phyloP scores from a whole-genome alignment of 2,113 vertebrate species.

The Jaculus jaculus region DNA sequence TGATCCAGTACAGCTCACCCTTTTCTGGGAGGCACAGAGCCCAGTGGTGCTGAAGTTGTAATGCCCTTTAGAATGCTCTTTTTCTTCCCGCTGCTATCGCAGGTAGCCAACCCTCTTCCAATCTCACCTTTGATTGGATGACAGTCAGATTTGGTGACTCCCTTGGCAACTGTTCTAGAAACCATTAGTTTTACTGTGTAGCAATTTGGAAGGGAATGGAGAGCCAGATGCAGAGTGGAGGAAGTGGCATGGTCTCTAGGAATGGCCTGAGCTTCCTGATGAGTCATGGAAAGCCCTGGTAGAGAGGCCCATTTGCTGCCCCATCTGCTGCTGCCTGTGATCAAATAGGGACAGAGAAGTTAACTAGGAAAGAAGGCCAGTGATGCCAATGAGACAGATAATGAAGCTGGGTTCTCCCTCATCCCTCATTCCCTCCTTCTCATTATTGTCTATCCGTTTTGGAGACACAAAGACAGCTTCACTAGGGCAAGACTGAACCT shows the following conservation, averaged over 20 bases:
- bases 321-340: slow-evolving; percentile 58
- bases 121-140: slow-evolving; percentile 65
- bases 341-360: slow-evolving; percentile 65
- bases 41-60: background rate
- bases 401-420: background rate
- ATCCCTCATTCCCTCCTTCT: background rate
- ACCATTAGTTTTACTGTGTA: slow-evolving; percentile 80
- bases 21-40: background rate
- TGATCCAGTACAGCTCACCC: background rate
- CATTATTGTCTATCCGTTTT: background rate
- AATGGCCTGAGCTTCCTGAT: background rate
- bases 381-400: slow-evolving; percentile 14
- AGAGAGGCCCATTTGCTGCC: slow-evolving; percentile 26
- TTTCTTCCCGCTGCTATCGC: slow-evolving; percentile 18
- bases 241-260: slow-evolving; percentile 47
- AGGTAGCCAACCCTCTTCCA: slow-evolving; percentile 51
- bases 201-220: slow-evolving; percentile 37
- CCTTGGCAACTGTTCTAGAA: slow-evolving; percentile 82
- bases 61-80: background rate
- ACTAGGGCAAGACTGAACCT: background rate
- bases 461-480: background rate
- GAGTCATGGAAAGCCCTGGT: background rate
- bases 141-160: slow-evolving; percentile 76
- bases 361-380: slow-evolving; percentile 60
- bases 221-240: background rate